Evolutionary conservation across 2,797 vertebrate species (phyloP), one percentile per base, ranked within the genome.

Genomic region (Phalanger gymnotis): DNA sequence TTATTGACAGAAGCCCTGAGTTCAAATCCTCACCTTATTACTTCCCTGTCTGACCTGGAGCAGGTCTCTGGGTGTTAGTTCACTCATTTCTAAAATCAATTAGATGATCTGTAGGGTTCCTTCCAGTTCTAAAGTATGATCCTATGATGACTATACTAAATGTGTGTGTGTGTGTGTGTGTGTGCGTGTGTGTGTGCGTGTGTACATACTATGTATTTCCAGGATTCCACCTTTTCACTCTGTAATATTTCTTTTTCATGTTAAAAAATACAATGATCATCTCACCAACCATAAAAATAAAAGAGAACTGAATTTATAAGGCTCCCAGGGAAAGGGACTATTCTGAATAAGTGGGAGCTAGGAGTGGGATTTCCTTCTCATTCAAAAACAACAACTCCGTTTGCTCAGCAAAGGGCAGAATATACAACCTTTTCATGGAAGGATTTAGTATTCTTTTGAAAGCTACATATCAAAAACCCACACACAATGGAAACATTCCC

Each of bases 401-500:
- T 94, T 94, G 90, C 97, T 97, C 97, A 98, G 98, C 96, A 96
- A 97, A 98, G 94, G 96, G 96, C 94, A 95, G 94, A 97, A 97
- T 96, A 98, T 98, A 97, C 98, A 97, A 98, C 97, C 97, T 98
- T 98, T 97, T 98, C 96, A 97, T 98, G 96, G 97, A 96, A 98
- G 73, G 94, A 97, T 92, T 96, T 97, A 97, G 97, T 98, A 98
- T 98, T 98, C 98, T 98, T 98, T 98, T 98, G 98, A 98, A 97
- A 98, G 98, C 96, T 98, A 97, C 98, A 97, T 98, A 98, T 98
- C 98, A 98, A 98, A 98, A 98, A 98, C 97, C 98, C 98, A 98
- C 98, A 98, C 96, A 98, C 98, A 98, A 98, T 98, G 98, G 97
- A 98, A 98, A 98, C 95, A 98, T 98, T 98, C 95, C 98, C 98